A percentile compares a stretch with the other conserved stretches of the same genome.
These are phyloP conservation scores for Tortricodes alternella DNA, from an alignment of 2,888 invertebrate genomes.

Conservation along the genomic window DNA sequence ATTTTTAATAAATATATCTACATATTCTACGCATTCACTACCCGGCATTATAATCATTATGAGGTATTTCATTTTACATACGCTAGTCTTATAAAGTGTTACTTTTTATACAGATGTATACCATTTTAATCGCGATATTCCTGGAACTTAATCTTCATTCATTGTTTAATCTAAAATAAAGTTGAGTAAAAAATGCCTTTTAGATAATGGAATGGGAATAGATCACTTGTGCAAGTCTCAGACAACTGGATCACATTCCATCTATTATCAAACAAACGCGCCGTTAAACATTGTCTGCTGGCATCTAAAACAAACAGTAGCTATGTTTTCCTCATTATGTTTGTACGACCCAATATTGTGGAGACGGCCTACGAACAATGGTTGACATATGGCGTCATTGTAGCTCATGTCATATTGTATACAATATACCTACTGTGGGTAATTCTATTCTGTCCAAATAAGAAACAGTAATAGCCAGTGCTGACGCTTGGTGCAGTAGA, in stretches of 20 bases:
- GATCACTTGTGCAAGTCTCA: conserved; percentile 13
- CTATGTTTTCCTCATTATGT: conserved; percentile 52
- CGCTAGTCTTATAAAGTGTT: too few relatives aligned
- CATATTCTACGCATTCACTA: too few relatives aligned
- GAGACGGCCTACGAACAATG: conserved; percentile 48
- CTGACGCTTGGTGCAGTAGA: background rate
- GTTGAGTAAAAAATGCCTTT: too few relatives aligned
- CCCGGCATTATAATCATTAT: too few relatives aligned
- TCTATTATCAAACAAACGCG: conserved; percentile 19
- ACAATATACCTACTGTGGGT: background rate
- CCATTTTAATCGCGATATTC: too few relatives aligned
- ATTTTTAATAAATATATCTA: too few relatives aligned
- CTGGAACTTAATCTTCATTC: too few relatives aligned
- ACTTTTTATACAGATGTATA: too few relatives aligned
- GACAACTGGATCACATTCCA: conserved; percentile 11
- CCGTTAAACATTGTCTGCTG: conserved; percentile 29
- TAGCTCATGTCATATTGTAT: conserved; percentile 10
- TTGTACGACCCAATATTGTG: conserved; percentile 56
- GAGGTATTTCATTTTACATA: too few relatives aligned
- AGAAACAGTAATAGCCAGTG: background rate
- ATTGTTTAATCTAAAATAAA: too few relatives aligned
- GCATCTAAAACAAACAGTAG: conserved; percentile 47
- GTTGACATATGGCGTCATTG: conserved; percentile 40
- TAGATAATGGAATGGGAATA: conserved; percentile 20
- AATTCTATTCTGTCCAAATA: background rate